phyloP scores from a whole-genome alignment of 2,113 vertebrate species.

The Pteropus alecto region DNA sequence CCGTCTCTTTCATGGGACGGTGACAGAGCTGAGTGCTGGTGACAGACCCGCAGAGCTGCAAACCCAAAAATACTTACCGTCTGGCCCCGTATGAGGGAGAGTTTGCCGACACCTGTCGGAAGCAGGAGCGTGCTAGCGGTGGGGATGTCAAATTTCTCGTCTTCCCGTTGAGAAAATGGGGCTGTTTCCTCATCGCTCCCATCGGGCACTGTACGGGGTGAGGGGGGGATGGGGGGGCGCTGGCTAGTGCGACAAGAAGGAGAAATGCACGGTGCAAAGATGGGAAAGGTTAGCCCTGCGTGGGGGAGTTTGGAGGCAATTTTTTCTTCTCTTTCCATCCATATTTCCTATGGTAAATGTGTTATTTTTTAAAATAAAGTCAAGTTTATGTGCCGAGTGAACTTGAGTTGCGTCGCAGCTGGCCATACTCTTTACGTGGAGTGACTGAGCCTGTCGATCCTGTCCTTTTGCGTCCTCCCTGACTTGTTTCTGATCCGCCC shows the following conservation, averaged over 20 bases:
- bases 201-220: accelerated
- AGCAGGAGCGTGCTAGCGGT: not conserved
- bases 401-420: not conserved
- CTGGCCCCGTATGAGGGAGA: not conserved
- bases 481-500: not conserved
- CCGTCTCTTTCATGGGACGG: not conserved
- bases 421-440: too few species aligned
- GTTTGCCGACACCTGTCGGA: not conserved
- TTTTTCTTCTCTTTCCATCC: not conserved
- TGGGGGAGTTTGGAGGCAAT: not conserved
- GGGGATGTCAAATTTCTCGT: not conserved
- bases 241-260: not conserved
- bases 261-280: not conserved
- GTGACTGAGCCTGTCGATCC: not conserved
- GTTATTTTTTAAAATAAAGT: not conserved
- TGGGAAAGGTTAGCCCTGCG: not conserved
- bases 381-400: not conserved
- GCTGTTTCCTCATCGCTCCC: not conserved
- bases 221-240: too few species aligned
- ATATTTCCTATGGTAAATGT: not conserved
- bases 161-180: not conserved
- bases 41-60: not conserved
- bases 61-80: not conserved
- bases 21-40: not conserved
- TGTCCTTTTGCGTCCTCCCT: not conserved